Base-by-base conservation (phyloP, 2,888 invertebrate genomes). In the Apotomis betuletana region DNA sequence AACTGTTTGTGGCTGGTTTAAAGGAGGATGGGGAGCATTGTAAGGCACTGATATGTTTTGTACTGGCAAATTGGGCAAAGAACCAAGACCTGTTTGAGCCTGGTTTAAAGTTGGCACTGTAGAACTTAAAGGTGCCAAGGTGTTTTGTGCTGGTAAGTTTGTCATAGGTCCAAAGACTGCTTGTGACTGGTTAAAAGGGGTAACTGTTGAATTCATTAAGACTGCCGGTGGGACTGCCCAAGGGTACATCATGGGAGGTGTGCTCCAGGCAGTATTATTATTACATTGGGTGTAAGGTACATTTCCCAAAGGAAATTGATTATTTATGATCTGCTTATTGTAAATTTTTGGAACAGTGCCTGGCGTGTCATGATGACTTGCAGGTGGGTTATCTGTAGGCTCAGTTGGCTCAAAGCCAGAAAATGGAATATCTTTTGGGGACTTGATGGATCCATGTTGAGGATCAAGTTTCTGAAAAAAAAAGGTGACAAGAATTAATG, bases 381-480 rank as follows among this genome's bases (percentile, higher is more conserved):
- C 10, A n/a, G 5, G 61, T 5, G 46, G 54, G 57, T 60, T 55
- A 61, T 81, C 77, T 65, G 82, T 85, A 69, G 88, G 88, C 9
- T 84, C 84, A 10, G 77, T 78, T 58, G 90, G 90, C 77, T 91
- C 90, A 67, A 86, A 85, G 73, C 81, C 87, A 60, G 74, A 74
- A 60, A 65, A 46, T 79, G 76, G 54, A 78, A 75, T 27, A 27
- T 27, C 59, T 69, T 71, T 55, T 44, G 78, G 76, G 46, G 54
- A 72, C 70, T 77, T 74, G 44, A 80, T 74, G 6, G 72, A 68
- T 0, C 27, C 13, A 78, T 80, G 62, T 83, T 84, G 41, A 67
- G 76, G 41, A 6, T 41, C 3, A 54, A 69, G 69, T 83, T 82
- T 9, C 65, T 65, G 54, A 57, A 65, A 65, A 64, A 64, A 15